Conservation (phyloP, 2,797 vertebrate genomes). For the Podargus strigoides region DNA sequence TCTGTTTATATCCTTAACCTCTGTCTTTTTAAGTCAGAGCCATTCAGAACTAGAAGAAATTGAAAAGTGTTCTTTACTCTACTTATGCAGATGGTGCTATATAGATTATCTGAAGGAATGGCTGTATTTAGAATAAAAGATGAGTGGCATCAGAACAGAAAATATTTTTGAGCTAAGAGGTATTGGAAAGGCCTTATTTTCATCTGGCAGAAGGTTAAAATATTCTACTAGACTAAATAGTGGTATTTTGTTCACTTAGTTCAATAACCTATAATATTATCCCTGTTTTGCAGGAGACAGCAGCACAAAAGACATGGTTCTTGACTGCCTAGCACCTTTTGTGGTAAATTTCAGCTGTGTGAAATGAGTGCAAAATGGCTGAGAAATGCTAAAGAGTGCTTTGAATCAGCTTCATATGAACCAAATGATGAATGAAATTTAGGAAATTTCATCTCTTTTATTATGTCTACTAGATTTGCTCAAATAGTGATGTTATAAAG, state of each 20-base stretch:
- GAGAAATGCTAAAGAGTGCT: background rate
- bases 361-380: conserved; percentile 20
- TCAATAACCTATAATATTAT: conserved; percentile 21
- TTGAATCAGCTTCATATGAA: background rate
- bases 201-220: background rate
- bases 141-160: background rate
- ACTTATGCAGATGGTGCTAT: background rate
- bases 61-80: background rate
- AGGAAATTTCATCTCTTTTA: background rate
- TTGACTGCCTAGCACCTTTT: conserved; percentile 10
- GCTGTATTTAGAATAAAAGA: background rate
- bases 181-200: conserved; percentile 23
- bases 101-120: background rate
- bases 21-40: background rate
- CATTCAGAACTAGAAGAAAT: background rate
- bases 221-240: background rate
- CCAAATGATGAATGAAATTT: background rate
- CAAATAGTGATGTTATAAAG: background rate
- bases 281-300: conserved; percentile 22
- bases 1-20: background rate
- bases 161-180: conserved; percentile 15
- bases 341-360: conserved; percentile 11
- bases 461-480: background rate
- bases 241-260: conserved; percentile 28
- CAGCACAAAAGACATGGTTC: conserved; percentile 27